Evolutionary conservation across 2,888 invertebrate species (phyloP).

Genomic region (Rhagonycha lutea): DNA sequence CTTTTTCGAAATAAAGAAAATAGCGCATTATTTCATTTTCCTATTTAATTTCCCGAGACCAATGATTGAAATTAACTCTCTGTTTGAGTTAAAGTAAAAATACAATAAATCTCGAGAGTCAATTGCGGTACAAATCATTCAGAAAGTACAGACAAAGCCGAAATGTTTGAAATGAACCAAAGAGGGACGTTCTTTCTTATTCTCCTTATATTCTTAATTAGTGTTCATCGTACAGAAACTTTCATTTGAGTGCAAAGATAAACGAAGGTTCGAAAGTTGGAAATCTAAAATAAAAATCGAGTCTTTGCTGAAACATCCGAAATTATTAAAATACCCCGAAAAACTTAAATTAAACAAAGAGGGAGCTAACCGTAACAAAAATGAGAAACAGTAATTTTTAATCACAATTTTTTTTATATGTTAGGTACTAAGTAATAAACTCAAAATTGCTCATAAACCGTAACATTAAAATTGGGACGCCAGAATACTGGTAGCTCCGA

Average conservation of each 20-base stretch:
- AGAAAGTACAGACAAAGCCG: not conserved
- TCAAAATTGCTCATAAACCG: not conserved
- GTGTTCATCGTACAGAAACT: not conserved
- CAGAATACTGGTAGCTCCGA: not conserved
- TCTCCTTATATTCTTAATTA: not conserved
- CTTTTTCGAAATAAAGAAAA: not conserved
- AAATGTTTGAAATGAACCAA: not conserved
- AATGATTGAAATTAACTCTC: not conserved
- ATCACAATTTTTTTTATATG: not conserved
- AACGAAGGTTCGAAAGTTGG: not conserved
- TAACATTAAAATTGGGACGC: not conserved
- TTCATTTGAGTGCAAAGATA: not conserved
- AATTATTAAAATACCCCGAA: not conserved
- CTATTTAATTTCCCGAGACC: not conserved
- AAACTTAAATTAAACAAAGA: not conserved
- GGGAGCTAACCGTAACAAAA: not conserved
- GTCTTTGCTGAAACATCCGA: not conserved
- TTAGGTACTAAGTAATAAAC: not conserved
- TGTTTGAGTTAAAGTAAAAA: not conserved
- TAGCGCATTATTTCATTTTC: not conserved
- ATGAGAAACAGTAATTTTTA: not conserved
- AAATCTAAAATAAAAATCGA: not conserved
- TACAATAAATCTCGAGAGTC: not conserved
- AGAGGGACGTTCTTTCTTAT: not conserved
- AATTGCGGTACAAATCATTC: not conserved